Conservation (phyloP, 2,797 vertebrate genomes). For the Sebastolobus alascanus region DNA sequence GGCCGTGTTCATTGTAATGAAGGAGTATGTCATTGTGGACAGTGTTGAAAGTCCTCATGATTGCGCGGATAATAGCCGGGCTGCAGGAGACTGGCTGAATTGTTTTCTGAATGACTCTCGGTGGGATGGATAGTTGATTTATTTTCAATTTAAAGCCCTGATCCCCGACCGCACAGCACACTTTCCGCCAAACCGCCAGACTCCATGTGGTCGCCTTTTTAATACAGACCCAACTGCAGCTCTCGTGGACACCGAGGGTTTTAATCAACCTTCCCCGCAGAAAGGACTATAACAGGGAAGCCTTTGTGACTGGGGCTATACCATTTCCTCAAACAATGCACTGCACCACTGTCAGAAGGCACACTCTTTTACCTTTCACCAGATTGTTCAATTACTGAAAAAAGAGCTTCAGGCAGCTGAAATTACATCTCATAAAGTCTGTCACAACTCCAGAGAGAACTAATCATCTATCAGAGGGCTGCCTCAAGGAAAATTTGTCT, state of each 20-base stretch:
- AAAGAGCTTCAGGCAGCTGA: slow-evolving; percentile 47
- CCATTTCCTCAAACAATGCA: slow-evolving; percentile 35
- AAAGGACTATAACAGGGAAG: not conserved
- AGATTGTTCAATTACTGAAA: slow-evolving; percentile 44
- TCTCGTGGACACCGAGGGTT: not conserved
- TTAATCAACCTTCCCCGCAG: slow-evolving; percentile 33
- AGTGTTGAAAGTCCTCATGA: slow-evolving; percentile 70
- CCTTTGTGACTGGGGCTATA: not conserved
- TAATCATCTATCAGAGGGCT: slow-evolving; percentile 24
- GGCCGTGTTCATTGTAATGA: slow-evolving; percentile 2
- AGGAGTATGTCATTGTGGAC: slow-evolving; percentile 25
- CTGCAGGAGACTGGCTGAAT: slow-evolving; percentile 17
- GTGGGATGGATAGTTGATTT: slow-evolving; percentile 43
- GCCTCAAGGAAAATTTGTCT: not conserved
- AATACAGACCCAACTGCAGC: not conserved
- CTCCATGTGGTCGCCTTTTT: not conserved
- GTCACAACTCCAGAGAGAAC: slow-evolving; percentile 45
- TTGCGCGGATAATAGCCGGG: slow-evolving; percentile 67
- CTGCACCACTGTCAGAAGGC: slow-evolving; percentile 11
- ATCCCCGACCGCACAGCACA: slow-evolving; percentile 13
- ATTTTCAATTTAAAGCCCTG: slow-evolving; percentile 47
- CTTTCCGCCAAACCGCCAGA: not conserved
- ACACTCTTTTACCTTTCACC: slow-evolving; percentile 17
- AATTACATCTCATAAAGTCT: slow-evolving; percentile 54
- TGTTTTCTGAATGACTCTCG: slow-evolving; percentile 47